A percentile compares a stretch with the other conserved stretches of the same genome.
Evolutionary conservation across 2,888 invertebrate species (phyloP).

Genomic region (Anarsia innoxiella): DNA sequence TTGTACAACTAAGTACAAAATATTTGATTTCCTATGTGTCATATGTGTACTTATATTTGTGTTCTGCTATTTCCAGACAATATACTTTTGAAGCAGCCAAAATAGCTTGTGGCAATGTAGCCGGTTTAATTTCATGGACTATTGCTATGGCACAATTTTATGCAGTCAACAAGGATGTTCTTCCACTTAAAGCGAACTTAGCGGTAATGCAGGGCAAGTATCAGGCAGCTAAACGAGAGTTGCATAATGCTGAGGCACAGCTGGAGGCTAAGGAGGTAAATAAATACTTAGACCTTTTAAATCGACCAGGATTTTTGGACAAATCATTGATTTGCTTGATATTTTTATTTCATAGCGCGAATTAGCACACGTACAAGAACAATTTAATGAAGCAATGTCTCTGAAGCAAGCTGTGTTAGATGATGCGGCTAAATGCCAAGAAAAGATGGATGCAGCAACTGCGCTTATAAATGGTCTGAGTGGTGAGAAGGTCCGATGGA

Average conservation of each 20-base stretch:
- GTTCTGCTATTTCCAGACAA: no score
- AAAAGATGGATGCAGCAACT: slow-evolving; percentile 92
- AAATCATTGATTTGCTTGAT: no score
- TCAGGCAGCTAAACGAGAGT: slow-evolving; percentile 71
- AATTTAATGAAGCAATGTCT: slow-evolving; percentile 83
- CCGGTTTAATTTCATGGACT: slow-evolving; percentile 92
- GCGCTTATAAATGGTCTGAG: slow-evolving; percentile 90
- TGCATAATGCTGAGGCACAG: no score
- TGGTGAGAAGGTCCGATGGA: slow-evolving; percentile 91
- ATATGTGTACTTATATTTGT: no score
- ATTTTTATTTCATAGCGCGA: slow-evolving; percentile 43
- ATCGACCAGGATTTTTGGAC: no score
- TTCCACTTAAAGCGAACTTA: slow-evolving; percentile 88
- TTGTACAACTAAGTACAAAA: no score
- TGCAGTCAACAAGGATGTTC: slow-evolving; percentile 89
- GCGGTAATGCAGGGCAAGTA: slow-evolving; percentile 86
- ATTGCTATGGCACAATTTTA: slow-evolving; percentile 90
- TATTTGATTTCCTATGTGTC: no score
- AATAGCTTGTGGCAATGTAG: slow-evolving; percentile 92
- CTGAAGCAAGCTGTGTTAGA: slow-evolving; percentile 84
- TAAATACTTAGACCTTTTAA: no score
- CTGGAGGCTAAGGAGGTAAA: slow-evolving; percentile 72
- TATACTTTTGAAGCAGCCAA: slow-evolving; percentile 90
- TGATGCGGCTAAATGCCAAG: slow-evolving; percentile 86
- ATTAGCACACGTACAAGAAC: slow-evolving; percentile 77